Evolutionary conservation across 2,888 invertebrate species (phyloP).

Genomic region (Carabus problematicus): DNA sequence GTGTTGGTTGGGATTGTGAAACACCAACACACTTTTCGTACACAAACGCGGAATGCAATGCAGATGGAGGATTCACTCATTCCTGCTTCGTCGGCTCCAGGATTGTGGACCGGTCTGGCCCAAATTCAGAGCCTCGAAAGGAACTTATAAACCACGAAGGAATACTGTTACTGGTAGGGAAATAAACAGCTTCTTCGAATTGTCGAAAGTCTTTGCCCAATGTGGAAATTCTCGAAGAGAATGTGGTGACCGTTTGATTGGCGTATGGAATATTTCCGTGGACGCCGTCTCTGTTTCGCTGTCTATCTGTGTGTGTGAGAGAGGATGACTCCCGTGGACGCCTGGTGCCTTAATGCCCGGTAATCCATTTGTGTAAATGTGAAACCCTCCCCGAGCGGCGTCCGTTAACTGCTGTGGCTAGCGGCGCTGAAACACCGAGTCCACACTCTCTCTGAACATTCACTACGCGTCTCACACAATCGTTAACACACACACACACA

Average conservation of each 20-base stretch:
- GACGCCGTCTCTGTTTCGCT: no score
- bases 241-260: no score
- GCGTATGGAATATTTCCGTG: no score
- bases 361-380: constrained; percentile 42
- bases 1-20: no score
- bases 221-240: no score
- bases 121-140: no score
- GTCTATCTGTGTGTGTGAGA: no score
- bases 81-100: background rate
- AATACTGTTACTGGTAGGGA: no score
- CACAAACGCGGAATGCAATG: constrained; percentile 32
- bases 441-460: background rate
- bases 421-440: background rate
- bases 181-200: no score
- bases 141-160: no score
- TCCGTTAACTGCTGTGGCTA: constrained; percentile 24
- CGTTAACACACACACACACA: background rate
- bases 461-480: background rate
- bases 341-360: constrained; percentile 34
- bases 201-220: no score
- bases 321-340: constrained; percentile 19
- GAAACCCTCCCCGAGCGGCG: constrained; percentile 22
- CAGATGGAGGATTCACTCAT: constrained; percentile 31
- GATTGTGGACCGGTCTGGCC: background rate
- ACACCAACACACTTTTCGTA: background rate